Base-by-base conservation (phyloP, 2,888 invertebrate species). In the Cantharis flavilabris region DNA sequence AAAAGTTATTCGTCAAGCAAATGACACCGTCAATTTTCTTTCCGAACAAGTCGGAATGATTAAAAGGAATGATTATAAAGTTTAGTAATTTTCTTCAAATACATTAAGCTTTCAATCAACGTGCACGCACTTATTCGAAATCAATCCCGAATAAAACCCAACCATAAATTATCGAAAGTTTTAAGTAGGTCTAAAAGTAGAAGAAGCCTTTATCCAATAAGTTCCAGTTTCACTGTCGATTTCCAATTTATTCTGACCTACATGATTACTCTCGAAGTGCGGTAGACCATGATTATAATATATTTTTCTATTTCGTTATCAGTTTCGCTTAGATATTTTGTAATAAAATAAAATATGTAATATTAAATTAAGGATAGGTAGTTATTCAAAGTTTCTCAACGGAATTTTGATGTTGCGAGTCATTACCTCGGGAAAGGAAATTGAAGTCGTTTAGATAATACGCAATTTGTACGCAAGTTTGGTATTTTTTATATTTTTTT, bases 21-120 rank as follows among this genome's bases (percentile, higher is more conserved):
- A 75, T 75, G 70, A 75, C 75, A 30, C 75, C 65, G 70, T 70
- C 75, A 75, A 70, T 70, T 75, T 73, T 64, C 62, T 73, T 67
- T 67, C 18, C 63, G 30, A 69, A 49, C 70, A 70, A 49, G 62
- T 30, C 69, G 28, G 30, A 62, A 70, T 63, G 70, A 70, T 73
- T 70, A 70, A 62, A 69, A n/a, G 62, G 30, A 70, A 63, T 16
- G 73, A 73, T 73, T 73, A 73, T 63, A 64, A 70, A 72, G 33
- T 69, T 70, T 69, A n/a, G 62, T 69, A 69, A 73, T 73, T 73
- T 70, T 69, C 28, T 23, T 62, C 62, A 28, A 26, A 73, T 73
- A 64, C 28, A 70, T 73, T 73, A 73, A 73, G 62, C 73, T 20
- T 30, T 73, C 73, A 69, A 69, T 73, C 73, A 69, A 62, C 70